Percentiles rank a stretch among this genome's conserved stretches.
Conservation (phyloP, 2,113 vertebrate genomes). For the Corythornis madagascariensis region DNA sequence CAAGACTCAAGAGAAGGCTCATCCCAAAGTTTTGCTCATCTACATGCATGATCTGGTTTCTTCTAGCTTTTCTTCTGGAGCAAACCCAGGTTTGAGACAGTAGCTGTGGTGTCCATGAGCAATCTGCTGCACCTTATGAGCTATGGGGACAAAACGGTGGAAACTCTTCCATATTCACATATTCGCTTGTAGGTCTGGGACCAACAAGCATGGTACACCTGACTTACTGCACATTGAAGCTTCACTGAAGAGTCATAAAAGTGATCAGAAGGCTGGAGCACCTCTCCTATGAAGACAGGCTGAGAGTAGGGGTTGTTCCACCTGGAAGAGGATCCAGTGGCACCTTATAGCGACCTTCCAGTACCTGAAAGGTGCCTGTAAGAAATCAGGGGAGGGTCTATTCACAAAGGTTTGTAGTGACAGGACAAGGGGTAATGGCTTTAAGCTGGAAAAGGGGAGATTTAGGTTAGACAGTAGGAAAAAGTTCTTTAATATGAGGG, state of each 20-base stretch:
- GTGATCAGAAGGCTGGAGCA: neutral
- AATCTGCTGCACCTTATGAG: neutral
- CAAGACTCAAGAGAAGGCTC: neutral
- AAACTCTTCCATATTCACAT: neutral
- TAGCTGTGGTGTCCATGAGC: neutral
- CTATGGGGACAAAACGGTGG: neutral
- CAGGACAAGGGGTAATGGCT: too few relatives aligned
- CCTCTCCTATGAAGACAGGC: neutral
- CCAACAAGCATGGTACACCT: rapidly evolving
- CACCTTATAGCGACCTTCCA: too few relatives aligned
- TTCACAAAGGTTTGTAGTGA: too few relatives aligned
- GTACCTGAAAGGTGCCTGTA: too few relatives aligned
- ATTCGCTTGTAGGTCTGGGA: neutral
- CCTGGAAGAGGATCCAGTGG: too few relatives aligned
- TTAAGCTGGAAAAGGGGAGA: too few relatives aligned
- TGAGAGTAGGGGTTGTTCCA: too few relatives aligned
- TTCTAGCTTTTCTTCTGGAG: neutral
- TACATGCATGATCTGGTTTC: rapidly evolving
- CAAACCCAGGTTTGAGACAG: neutral
- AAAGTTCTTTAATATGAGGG: too few relatives aligned
- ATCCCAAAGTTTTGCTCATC: neutral
- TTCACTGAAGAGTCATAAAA: neutral
- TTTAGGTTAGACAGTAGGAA: too few relatives aligned
- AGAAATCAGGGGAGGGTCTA: too few relatives aligned
- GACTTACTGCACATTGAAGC: rapidly evolving